Conservation (phyloP, 2,888 invertebrate genomes). For the Hypomecis atomaria region DNA sequence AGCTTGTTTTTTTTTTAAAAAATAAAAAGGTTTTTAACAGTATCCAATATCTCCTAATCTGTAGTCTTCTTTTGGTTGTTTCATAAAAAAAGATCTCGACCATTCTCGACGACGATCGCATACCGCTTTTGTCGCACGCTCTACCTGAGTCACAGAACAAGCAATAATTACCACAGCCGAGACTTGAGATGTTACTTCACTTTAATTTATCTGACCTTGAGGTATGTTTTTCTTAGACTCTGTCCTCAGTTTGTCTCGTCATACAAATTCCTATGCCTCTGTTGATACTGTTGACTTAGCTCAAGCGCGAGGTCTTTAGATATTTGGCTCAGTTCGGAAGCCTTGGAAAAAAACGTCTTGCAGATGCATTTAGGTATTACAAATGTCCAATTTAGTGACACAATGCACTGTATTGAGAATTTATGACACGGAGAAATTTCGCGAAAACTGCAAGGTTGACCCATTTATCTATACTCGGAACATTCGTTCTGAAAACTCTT, state of each 20-base stretch:
- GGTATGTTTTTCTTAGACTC: constrained; percentile 54
- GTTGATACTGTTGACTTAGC: constrained; percentile 55
- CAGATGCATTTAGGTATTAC: constrained; percentile 18
- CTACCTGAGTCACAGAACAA: constrained; percentile 17
- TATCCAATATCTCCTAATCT: background rate
- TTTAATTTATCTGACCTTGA: constrained; percentile 68
- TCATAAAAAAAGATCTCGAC: background rate
- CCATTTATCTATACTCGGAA: constrained; percentile 11
- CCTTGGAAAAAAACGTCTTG: constrained; percentile 25
- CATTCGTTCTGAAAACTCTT: background rate
- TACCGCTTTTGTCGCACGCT: constrained; percentile 6
- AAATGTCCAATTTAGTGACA: constrained; percentile 11
- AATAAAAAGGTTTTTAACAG: too few relatives aligned
- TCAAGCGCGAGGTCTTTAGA: constrained; percentile 14
- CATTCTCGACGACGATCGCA: constrained; percentile 9
- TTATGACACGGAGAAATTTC: constrained; percentile 3
- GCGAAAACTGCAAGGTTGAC: constrained; percentile 17
- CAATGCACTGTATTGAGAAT: constrained; percentile 15
- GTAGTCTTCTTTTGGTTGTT: background rate
- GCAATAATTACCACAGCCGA: background rate
- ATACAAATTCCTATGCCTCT: constrained; percentile 60
- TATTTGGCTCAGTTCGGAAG: constrained; percentile 17
- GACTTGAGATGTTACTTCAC: constrained; percentile 35
- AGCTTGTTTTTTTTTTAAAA: too few relatives aligned
- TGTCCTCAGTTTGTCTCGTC: constrained; percentile 53